Evolutionary conservation across 2,888 invertebrate genomes (phyloP), one percentile per base, ranked within the genome.

Genomic region (Synanthedon formicaeformis): DNA sequence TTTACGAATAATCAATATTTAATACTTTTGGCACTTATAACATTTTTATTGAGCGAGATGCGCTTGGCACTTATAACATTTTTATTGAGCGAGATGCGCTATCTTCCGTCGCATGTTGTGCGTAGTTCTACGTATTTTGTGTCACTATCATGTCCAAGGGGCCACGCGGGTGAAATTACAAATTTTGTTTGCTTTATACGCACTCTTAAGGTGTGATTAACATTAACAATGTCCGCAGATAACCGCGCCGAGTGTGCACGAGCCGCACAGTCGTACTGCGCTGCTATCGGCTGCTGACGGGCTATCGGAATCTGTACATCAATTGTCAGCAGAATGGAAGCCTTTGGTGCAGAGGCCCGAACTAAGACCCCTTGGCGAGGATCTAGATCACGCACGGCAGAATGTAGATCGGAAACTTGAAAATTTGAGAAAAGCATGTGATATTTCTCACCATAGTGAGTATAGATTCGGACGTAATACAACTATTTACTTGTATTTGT

Each of bases 221-320:
- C 14, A 45, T 13, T n/a, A 45, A n/a, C 14, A n/a, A 12, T 14
- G 10, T 45, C 34, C 48, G 0, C 60, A 85, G 84, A 55, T 85
- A 0, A 75, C 78, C 12, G 75, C 78, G 0, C 71, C 80, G 0
- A 74, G 78, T 0, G 76, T 82, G 54, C 64, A 68, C 45, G 78
- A 82, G 62, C 73, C 80, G 0, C 82, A 81, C 64, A 83, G 85
- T 57, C 79, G 71, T 50, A 81, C 80, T 41, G 84, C 84, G 0
- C 60, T 85, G 2, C 65, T 73, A 0, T 78, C 78, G 0, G 69
- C 81, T 0, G 64, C 69, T 0, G 76, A 76, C 18, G 60, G 60
- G 27, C 65, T 82, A 2, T 55, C 72, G 0, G 63, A 69, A 0
- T 60, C 75, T 8, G 68, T 63, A 2, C 74, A 72, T 54, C 65